Evolutionary conservation across 2,797 vertebrate genomes (phyloP), one percentile per base, ranked within the genome.

Genomic region (Podarcis lilfordi): DNA sequence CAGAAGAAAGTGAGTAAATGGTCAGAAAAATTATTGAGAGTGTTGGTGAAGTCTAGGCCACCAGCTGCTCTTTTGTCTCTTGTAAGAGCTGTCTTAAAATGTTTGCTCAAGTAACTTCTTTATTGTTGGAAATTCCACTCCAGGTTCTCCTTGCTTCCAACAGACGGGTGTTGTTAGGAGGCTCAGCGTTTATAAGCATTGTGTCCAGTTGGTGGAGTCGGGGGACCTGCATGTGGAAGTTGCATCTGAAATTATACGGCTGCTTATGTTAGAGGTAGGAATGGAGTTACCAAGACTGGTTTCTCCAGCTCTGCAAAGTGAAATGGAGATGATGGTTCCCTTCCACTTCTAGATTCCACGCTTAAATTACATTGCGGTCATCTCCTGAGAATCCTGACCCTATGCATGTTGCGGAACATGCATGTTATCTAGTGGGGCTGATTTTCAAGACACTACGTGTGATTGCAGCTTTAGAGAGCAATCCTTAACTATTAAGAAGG

Each of bases 221-320:
- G 98, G 99, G 45, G 98, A 99, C 84, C 96, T 99, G 80, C 98
- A 98, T 89, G 92, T 97, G 87, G 97, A 98, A 89, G 97, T 98
- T 80, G 98, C 97, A 4, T 97, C 98, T 83, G 98, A 99, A 93
- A 98, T 99, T 82, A 97, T 98, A 82, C 98, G 98, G 77, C 93
- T 99, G 80, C 97, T 99, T 69, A 99, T 99, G 99, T 95, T 99
- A 85, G 98, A 99, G 98, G 99, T 99, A 94, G 87, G 89, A 9
- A 50, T 74, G 17, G 23, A 50, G 27, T 90, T 10, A 1, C 82
- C 84, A 61, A 40, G 19, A 32, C 5, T 89, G 85, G 1, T 9
- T 86, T 87, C 89, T 17, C 59, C 61, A 61, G 50, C 2, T 81
- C 84, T 81, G 9, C 77, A 84, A 64, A 11, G 5, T 88, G n/a